Base-by-base conservation (phyloP, 2,797 vertebrate species). In the Enteromius trimaculatus region DNA sequence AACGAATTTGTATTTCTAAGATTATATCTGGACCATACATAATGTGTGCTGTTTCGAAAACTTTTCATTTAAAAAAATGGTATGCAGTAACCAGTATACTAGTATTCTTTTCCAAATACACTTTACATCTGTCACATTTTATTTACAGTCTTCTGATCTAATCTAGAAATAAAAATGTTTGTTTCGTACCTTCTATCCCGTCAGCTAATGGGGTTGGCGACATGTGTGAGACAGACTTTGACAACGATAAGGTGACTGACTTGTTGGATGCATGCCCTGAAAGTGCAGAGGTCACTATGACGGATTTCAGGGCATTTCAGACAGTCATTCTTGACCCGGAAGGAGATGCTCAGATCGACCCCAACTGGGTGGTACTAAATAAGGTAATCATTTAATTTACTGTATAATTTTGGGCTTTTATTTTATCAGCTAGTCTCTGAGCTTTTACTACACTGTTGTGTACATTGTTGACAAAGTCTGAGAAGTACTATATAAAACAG, bases 341-440 rank as follows among this genome's bases (percentile, higher is more conserved):
- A 88, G 97, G 97, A 0, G 97, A 98, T 0, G 96, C 97, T 68
- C 97, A 98, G 93, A 98, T 99, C 0, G 97, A 98, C 84, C 97
- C 97, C 81, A 98, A 97, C 88, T 98, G 97, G 97, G 97, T 99
- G 1, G 97, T 99, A n/a, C 95, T 98, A 23, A 98, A 99, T 89
- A 96, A 97, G 97, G 98, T 98, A 77, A 82, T 26, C 39, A 16
- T 60, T 53, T 23, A 26, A 23, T 60, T 60, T 23, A 5, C n/a
- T 5, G n/a, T 58, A 21, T 6, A 13, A 21, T 51, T 72, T 3
- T 2, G 19, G 47, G 13, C 3, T 31, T 51, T 51, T 29, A 19
- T 17, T 72, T 51, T 2, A 64, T 64, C 26, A 31, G 26, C 26
- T 31, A 29, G 60, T 64, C 6, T 17, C 58, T 26, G 58, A 26